Evolutionary conservation across 2,797 vertebrate species (phyloP).

Genomic region (Alcedo quadribrachys): DNA sequence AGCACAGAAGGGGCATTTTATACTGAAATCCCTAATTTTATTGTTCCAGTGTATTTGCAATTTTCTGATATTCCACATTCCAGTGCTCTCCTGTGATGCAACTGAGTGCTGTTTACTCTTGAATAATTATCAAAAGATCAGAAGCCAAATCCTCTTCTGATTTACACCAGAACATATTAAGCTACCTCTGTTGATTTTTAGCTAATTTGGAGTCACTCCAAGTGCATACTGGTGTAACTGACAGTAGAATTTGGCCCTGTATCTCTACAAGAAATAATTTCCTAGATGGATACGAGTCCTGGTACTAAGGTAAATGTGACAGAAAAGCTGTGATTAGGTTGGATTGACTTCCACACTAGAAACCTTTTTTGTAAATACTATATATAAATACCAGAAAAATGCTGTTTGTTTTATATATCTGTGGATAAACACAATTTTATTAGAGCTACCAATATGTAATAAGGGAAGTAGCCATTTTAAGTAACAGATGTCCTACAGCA

Average conservation of each 20-base stretch:
- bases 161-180: constrained; percentile 53
- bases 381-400: constrained; percentile 73
- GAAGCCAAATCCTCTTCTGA: constrained; percentile 62
- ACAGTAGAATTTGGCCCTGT: constrained; percentile 41
- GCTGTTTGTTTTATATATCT: constrained; percentile 74
- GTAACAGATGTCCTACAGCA: constrained; percentile 39
- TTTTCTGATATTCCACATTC: constrained; percentile 52
- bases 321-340: constrained; percentile 71
- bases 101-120: constrained; percentile 57
- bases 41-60: neutral
- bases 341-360: constrained; percentile 66
- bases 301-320: constrained; percentile 72
- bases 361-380: constrained; percentile 69
- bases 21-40: neutral
- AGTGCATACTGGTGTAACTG: constrained; percentile 36
- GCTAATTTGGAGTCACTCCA: constrained; percentile 59
- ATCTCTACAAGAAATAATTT: constrained; percentile 67
- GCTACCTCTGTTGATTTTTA: constrained; percentile 57
- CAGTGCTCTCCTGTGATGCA: constrained; percentile 47
- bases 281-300: constrained; percentile 60
- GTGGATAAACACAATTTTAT: constrained; percentile 72
- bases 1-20: neutral
- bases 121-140: constrained; percentile 67
- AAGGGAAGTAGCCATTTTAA: constrained; percentile 55
- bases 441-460: constrained; percentile 68